Conservation (phyloP, 2,797 vertebrate genomes). For the Bryconaethiops microstoma region DNA sequence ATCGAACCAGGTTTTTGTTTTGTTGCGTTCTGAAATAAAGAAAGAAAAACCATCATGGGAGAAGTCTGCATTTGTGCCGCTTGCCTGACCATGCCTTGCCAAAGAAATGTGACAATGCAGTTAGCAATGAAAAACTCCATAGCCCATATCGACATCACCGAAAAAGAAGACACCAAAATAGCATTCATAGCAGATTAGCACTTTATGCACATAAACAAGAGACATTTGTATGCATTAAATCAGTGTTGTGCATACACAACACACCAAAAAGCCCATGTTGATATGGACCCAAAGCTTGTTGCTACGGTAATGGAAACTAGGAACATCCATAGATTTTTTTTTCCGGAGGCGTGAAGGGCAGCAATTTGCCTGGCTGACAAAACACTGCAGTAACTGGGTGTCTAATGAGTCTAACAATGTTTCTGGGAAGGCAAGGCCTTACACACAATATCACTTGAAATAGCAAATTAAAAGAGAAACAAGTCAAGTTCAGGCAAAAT, state of each 20-base stretch:
- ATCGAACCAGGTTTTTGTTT: no score
- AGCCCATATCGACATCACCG: not conserved
- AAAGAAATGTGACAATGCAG: no score
- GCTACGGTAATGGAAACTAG: constrained; percentile 46
- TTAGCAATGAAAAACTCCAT: no score
- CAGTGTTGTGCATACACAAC: not conserved
- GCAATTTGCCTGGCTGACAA: constrained; percentile 28
- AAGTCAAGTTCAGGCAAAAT: not conserved
- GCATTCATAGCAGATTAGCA: not conserved
- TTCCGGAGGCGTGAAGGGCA: constrained; percentile 26
- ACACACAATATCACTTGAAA: not conserved
- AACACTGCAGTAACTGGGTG: constrained; percentile 24
- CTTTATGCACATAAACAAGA: not conserved
- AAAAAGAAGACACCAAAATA: not conserved
- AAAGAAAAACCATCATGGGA: no score
- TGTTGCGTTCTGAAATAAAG: no score
- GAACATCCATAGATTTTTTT: constrained; percentile 25
- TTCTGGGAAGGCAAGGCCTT: not conserved
- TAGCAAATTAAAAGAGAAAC: not conserved
- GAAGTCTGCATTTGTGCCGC: no score
- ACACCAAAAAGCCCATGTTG: not conserved
- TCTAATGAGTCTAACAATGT: constrained; percentile 29
- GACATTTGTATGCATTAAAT: not conserved
- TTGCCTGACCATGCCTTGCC: no score
- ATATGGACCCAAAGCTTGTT: constrained; percentile 19